These are phyloP conservation scores for Beaufortia kweichowensis DNA, from an alignment of 2,113 vertebrate genomes.

Conservation along the genomic window DNA sequence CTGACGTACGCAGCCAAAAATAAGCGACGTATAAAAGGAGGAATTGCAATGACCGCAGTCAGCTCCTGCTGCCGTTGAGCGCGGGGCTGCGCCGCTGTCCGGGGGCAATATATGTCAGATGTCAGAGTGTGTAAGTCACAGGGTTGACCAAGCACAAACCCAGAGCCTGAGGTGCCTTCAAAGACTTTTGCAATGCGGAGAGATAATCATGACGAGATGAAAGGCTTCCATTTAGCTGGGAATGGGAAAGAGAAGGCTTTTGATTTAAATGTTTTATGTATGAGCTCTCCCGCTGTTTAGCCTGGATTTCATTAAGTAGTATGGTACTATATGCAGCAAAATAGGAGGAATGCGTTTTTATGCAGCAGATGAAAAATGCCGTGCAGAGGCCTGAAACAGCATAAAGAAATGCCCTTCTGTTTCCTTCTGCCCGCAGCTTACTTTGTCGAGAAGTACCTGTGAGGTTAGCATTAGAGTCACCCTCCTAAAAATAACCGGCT, in stretches of 20 bases:
- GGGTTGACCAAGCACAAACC: slow-evolving; percentile 54
- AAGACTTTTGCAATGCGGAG: background rate
- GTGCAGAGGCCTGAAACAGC: background rate
- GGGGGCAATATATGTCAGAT: slow-evolving; percentile 68
- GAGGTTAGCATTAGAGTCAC: slow-evolving; percentile 68
- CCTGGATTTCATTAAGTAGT: slow-evolving; percentile 1
- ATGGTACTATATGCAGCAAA: background rate
- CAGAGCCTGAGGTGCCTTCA: background rate
- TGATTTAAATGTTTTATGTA: slow-evolving; percentile 38
- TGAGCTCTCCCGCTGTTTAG: slow-evolving; percentile 27
- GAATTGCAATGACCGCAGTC: slow-evolving; percentile 63
- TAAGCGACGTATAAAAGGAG: slow-evolving; percentile 60
- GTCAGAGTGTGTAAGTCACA: slow-evolving; percentile 63
- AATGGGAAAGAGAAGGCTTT: slow-evolving; percentile 25
- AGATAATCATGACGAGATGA: slow-evolving; percentile 25
- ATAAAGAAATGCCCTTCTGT: background rate
- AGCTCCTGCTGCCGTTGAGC: slow-evolving; percentile 46
- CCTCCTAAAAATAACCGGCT: slow-evolving; percentile 73
- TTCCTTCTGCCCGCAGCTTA: slow-evolving; percentile 11
- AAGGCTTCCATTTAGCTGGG: slow-evolving; percentile 20
- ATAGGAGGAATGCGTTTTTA: background rate
- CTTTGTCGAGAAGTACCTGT: slow-evolving; percentile 21
- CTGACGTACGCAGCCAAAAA: slow-evolving; percentile 53
- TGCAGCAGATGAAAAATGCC: background rate
- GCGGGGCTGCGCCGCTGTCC: slow-evolving; percentile 55